A percentile compares a stretch with the other conserved stretches of the same genome.
These are phyloP conservation scores for Chrysolina haemoptera DNA, from an alignment of 2,888 invertebrate species.

Conservation along the genomic window DNA sequence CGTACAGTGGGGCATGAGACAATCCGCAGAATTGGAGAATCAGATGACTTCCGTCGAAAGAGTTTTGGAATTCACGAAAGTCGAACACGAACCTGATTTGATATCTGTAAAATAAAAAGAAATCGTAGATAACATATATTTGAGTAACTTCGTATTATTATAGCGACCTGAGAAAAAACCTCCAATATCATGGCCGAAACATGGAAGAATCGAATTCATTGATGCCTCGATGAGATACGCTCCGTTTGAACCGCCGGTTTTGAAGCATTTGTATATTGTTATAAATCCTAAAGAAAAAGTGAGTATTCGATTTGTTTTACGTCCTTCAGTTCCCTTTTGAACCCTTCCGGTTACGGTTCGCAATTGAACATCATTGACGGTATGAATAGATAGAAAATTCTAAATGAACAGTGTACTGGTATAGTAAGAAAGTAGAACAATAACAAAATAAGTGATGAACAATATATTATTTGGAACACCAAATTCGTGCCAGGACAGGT, in stretches of 20 bases:
- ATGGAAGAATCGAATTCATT: constrained; percentile 75
- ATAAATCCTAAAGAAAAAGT: constrained; percentile 72
- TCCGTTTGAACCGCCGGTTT: constrained; percentile 75
- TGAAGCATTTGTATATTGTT: constrained; percentile 72
- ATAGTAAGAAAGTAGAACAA: too few relatives aligned
- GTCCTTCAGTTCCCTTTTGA: too few relatives aligned
- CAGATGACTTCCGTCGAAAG: constrained; percentile 79
- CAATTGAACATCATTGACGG: too few relatives aligned
- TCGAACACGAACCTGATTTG: constrained; percentile 70
- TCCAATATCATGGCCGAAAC: constrained; percentile 75
- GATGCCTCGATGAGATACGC: constrained; percentile 77
- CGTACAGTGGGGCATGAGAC: constrained; percentile 79
- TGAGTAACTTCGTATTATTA: constrained; percentile 29
- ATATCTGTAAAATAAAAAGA: constrained; percentile 57
- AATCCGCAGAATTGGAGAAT: constrained; percentile 78
- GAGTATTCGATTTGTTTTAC: constrained; percentile 9
- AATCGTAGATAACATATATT: not conserved
- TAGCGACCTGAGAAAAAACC: constrained; percentile 69
- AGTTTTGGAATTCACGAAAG: constrained; percentile 75
- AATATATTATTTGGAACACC: too few relatives aligned
- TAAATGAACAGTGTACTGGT: too few relatives aligned
- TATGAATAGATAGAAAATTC: too few relatives aligned
- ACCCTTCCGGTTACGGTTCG: too few relatives aligned
- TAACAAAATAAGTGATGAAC: too few relatives aligned
- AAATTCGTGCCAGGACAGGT: too few relatives aligned